Evolutionary conservation across 2,113 vertebrate genomes (phyloP).

Genomic region (Pao palembangensis): DNA sequence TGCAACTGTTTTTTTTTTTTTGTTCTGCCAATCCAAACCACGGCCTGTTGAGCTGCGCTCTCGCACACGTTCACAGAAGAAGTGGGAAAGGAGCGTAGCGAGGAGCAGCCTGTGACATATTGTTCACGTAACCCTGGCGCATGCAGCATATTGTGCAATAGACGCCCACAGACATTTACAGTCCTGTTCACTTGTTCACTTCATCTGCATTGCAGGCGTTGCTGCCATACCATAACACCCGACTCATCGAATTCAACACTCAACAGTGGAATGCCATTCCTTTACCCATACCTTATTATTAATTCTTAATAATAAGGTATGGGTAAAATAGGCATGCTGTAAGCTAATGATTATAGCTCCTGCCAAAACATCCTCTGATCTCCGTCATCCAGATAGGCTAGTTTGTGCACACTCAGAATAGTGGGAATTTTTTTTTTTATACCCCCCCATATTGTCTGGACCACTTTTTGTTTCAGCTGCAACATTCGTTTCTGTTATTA

Average conservation of each 20-base stretch:
- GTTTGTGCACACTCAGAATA: conserved; percentile 16
- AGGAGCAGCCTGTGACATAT: conserved; percentile 31
- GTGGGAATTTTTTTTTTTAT: too few species aligned
- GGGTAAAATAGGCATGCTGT: too few species aligned
- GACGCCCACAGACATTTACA: conserved; percentile 42
- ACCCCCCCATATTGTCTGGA: neutral
- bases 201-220: conserved; percentile 30
- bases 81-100: conserved; percentile 2
- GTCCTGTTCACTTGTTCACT: conserved; percentile 39
- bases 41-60: neutral
- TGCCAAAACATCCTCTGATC: conserved; percentile 14
- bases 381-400: neutral
- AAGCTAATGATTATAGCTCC: conserved; percentile 19
- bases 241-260: conserved; percentile 1
- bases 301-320: conserved; percentile 12
- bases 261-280: conserved; percentile 5
- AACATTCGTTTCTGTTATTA: conserved; percentile 2
- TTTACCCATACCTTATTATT: conserved; percentile 6
- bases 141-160: conserved; percentile 46
- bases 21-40: conserved; percentile 17
- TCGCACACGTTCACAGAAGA: conserved; percentile 19
- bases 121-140: conserved; percentile 33
- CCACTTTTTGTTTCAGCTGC: conserved; percentile 14
- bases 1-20: neutral
- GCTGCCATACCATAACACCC: neutral